Conservation (phyloP, 2,797 vertebrate species). For the Carapus acus region DNA sequence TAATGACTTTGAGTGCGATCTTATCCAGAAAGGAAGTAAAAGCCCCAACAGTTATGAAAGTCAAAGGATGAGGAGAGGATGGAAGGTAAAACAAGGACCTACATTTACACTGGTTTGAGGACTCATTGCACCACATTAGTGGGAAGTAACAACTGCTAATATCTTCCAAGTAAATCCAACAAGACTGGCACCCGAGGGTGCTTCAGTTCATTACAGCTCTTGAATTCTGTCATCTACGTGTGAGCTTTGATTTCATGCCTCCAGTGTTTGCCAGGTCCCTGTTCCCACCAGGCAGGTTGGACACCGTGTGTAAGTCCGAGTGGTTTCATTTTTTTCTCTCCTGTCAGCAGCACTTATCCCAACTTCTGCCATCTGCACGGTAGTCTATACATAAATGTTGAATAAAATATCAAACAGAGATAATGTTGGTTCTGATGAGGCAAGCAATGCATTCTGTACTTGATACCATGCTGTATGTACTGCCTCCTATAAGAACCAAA, state of each 20-base stretch:
- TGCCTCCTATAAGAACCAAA: conserved; percentile 15
- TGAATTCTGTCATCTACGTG: conserved; percentile 16
- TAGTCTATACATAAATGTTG: too few relatives aligned
- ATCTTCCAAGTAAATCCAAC: background rate
- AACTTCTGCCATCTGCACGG: conserved; percentile 38
- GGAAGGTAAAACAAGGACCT: too few relatives aligned
- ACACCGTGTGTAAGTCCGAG: conserved; percentile 27
- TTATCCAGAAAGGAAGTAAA: too few relatives aligned
- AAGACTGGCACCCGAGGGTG: conserved; percentile 9
- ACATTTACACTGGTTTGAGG: too few relatives aligned
- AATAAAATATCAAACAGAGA: conserved; percentile 8
- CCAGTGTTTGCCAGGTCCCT: conserved; percentile 39
- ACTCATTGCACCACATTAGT: too few relatives aligned
- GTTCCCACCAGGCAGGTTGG: conserved; percentile 33
- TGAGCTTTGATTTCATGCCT: conserved; percentile 28
- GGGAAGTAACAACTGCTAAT: background rate
- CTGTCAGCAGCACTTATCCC: conserved; percentile 27
- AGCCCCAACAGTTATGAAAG: too few relatives aligned
- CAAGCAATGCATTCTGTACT: conserved; percentile 28
- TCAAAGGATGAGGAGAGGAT: too few relatives aligned
- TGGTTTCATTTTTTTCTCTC: conserved; percentile 40
- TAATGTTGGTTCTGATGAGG: conserved; percentile 14
- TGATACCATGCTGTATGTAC: conserved; percentile 28
- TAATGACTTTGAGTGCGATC: too few relatives aligned
- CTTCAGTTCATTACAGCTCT: conserved; percentile 8